Evolutionary conservation across 2,797 vertebrate genomes (phyloP).

Genomic region (Phrynocephalus guinanensis): DNA sequence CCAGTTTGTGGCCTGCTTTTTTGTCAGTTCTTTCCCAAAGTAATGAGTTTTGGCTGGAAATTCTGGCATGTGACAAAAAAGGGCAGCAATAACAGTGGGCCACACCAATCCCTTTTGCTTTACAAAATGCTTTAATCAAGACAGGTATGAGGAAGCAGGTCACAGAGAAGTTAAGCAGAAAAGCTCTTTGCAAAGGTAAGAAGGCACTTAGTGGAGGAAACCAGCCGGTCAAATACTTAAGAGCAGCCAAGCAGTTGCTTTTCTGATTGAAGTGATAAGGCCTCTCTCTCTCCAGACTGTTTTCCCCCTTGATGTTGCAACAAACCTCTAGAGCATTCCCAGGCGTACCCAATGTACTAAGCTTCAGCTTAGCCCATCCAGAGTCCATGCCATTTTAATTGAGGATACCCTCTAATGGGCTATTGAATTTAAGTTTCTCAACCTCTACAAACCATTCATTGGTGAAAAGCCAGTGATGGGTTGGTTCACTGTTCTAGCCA

Average conservation of each 20-base stretch:
- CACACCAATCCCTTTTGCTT: not conserved
- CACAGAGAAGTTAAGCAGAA: not conserved
- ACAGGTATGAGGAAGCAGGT: not conserved
- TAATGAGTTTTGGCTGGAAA: not conserved
- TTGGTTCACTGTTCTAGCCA: no score
- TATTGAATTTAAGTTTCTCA: no score
- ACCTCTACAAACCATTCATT: no score
- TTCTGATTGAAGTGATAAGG: not conserved
- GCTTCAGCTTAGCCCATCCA: not conserved
- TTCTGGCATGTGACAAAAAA: not conserved
- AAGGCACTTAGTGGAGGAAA: constrained; percentile 18
- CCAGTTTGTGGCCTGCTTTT: not conserved
- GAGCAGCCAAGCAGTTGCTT: not conserved
- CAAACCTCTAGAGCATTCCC: not conserved
- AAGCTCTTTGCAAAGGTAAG: not conserved
- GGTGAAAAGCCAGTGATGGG: no score
- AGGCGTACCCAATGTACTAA: not conserved
- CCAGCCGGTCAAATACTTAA: not conserved
- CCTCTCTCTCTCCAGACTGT: not conserved
- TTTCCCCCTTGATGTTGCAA: not conserved
- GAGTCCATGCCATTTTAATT: not conserved
- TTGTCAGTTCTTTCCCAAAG: constrained; percentile 18
- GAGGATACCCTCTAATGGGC: not conserved
- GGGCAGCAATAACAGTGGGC: not conserved
- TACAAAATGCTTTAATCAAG: not conserved